Base-by-base conservation (phyloP, 2,888 invertebrate genomes). In the Prosopocoilus inquinatus region DNA sequence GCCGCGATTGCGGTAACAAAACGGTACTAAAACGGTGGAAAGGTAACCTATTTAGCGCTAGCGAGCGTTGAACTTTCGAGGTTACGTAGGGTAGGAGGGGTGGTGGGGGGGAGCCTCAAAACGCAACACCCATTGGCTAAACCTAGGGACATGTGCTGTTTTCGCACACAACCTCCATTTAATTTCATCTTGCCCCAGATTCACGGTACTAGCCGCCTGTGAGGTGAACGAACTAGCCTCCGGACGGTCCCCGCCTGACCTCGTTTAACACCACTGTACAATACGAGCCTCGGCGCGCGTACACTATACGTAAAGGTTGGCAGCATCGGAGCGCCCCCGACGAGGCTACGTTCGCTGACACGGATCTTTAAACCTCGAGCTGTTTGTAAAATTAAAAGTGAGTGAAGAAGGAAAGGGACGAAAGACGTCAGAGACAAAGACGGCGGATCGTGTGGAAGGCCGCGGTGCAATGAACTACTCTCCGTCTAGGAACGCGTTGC, bases 111-210 rank as follows among this genome's bases (percentile, higher is more conserved):
- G 67, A 67, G 58, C 64, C 61, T 54, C 61, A 56, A 53, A 47
- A 50, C 57, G 52, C 60, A 58, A 59, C 60, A 54, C 44, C 59
- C 61, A 74, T 75, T 73, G 74, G 74, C 61, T 65, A 65, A 68
- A 67, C 64, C 67, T 66, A 68, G 67, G 72, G 67, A 74, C 72
- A 74, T 73, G 74, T 73, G 71, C 71, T 72, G 73, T 72, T 74
- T 71, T 74, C 71, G 73, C 73, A 72, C 62, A 64, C 73, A 76
- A 75, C 75, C 76, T 75, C 74, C 72, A 80, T 80, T 80, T 81
- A 81, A 82, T 82, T 82, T 82, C 82, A 82, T 82, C 82, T 82
- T 82, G 83, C 81, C 82, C 82, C 79, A 82, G 82, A 82, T 83
- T 81, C 80, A 75, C 81, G 79, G 77, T 81, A 80, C 79, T 73